These are phyloP conservation scores for Hemicordylus capensis DNA, from an alignment of 2,113 vertebrate species.

Conservation along the genomic window DNA sequence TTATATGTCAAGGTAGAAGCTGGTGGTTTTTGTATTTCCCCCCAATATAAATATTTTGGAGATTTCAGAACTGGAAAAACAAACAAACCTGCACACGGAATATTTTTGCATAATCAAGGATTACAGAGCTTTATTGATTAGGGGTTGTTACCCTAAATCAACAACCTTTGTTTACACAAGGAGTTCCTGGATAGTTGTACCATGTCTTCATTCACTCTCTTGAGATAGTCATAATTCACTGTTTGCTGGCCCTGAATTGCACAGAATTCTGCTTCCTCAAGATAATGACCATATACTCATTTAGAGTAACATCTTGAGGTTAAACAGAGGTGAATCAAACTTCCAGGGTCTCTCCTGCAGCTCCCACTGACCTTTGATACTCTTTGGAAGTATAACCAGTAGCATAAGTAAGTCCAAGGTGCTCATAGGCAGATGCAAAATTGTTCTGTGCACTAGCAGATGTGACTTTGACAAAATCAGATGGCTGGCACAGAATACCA, in stretches of 20 bases:
- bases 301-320: background rate
- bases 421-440: too few species aligned
- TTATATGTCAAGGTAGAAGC: conserved; percentile 46
- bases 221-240: background rate
- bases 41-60: conserved; percentile 27
- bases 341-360: background rate
- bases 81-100: background rate
- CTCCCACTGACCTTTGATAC: too few species aligned
- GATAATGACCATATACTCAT: background rate
- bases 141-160: background rate
- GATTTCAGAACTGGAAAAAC: background rate
- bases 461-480: too few species aligned
- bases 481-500: too few species aligned
- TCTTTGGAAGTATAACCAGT: too few species aligned
- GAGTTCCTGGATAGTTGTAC: background rate
- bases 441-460: too few species aligned
- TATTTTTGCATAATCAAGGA: background rate
- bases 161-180: background rate
- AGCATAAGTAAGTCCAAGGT: too few species aligned
- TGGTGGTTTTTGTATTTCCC: conserved; percentile 11
- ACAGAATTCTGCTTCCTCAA: background rate
- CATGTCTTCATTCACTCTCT: background rate
- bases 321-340: background rate
- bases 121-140: background rate
- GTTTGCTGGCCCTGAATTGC: background rate